Evolutionary conservation across 1,140 invertebrate genomes (phyloP).

Genomic region (Drosophila jambulina): DNA sequence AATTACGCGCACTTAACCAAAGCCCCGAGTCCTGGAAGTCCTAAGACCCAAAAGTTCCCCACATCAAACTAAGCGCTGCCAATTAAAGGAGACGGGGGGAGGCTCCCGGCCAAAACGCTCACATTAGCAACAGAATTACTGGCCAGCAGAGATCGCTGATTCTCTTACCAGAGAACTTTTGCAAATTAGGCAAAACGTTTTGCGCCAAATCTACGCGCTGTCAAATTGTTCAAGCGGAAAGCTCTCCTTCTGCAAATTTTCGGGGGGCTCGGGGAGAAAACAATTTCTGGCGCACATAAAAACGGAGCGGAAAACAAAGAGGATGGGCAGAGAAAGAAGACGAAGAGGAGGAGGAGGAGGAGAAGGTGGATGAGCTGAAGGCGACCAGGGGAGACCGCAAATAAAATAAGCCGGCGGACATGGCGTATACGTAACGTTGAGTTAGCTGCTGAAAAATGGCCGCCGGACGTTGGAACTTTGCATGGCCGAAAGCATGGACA

Average conservation of each 20-base stretch:
- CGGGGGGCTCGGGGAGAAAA: conserved; percentile 17
- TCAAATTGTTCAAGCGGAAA: conserved; percentile 81
- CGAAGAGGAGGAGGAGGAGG: neutral
- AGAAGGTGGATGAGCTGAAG: neutral
- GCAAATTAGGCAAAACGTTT: conserved; percentile 84
- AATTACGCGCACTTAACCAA: conserved; percentile 77
- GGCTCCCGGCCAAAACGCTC: conserved; percentile 48
- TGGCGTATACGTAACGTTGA: conserved; percentile 76
- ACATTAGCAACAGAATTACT: conserved; percentile 74
- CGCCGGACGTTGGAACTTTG: conserved; percentile 66
- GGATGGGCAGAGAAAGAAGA: neutral
- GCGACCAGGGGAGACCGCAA: conserved; percentile 59
- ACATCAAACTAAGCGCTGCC: conserved; percentile 72
- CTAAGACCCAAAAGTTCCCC: conserved; percentile 1
- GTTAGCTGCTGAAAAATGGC: conserved; percentile 75
- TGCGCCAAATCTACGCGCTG: conserved; percentile 81
- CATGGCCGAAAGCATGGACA: conserved; percentile 33
- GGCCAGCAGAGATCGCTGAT: conserved; percentile 24
- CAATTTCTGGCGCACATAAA: conserved; percentile 60
- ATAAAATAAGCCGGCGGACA: conserved; percentile 70
- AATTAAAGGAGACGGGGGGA: conserved; percentile 59
- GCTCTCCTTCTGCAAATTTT: conserved; percentile 19
- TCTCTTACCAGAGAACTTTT: conserved; percentile 59
- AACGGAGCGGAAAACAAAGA: conserved; percentile 45
- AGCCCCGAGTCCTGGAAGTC: conserved; percentile 14